Evolutionary conservation across 2,113 vertebrate species (phyloP).

Genomic region (Pimephales promelas): DNA sequence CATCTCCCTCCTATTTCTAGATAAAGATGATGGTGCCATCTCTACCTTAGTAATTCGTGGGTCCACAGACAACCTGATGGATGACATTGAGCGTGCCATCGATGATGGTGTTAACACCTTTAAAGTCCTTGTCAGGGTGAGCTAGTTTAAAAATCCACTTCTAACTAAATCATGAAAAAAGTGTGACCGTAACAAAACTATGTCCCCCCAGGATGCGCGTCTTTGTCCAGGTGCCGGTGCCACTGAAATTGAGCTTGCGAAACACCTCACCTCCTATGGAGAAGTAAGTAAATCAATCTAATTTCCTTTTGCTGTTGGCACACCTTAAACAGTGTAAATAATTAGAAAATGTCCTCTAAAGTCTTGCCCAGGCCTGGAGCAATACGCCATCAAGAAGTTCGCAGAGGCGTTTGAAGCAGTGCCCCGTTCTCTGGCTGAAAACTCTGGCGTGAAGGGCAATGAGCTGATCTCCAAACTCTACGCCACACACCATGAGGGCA

Average conservation of each 20-base stretch:
- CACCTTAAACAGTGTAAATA: not conserved
- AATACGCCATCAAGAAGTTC: slow-evolving; percentile 98
- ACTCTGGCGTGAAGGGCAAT: slow-evolving; percentile 92
- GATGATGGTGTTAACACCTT: slow-evolving; percentile 98
- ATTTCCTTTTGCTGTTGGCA: not conserved
- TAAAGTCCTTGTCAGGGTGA: slow-evolving; percentile 93
- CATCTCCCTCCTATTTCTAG: slow-evolving; percentile 64
- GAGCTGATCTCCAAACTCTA: slow-evolving; percentile 96
- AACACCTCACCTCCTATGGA: slow-evolving; percentile 90
- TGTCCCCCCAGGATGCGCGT: slow-evolving; percentile 83
- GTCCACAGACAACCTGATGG: slow-evolving; percentile 97
- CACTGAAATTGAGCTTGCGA: slow-evolving; percentile 95
- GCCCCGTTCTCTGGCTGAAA: slow-evolving; percentile 92
- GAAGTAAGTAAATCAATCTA: slow-evolving; percentile 76
- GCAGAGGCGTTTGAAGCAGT: slow-evolving; percentile 92
- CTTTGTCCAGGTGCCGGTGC: slow-evolving; percentile 93
- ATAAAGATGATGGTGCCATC: slow-evolving; percentile 92
- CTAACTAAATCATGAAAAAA: not conserved
- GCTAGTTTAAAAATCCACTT: slow-evolving; percentile 50
- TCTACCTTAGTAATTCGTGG: slow-evolving; percentile 93
- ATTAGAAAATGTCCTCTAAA: slow-evolving; percentile 56
- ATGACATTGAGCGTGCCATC: slow-evolving; percentile 93
- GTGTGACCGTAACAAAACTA: not conserved
- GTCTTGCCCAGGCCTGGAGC: slow-evolving; percentile 95
- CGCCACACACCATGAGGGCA: slow-evolving; percentile 92